These are phyloP conservation scores for Cynaeus angustus DNA, from an alignment of 2,888 invertebrate genomes.

Conservation along the genomic window DNA sequence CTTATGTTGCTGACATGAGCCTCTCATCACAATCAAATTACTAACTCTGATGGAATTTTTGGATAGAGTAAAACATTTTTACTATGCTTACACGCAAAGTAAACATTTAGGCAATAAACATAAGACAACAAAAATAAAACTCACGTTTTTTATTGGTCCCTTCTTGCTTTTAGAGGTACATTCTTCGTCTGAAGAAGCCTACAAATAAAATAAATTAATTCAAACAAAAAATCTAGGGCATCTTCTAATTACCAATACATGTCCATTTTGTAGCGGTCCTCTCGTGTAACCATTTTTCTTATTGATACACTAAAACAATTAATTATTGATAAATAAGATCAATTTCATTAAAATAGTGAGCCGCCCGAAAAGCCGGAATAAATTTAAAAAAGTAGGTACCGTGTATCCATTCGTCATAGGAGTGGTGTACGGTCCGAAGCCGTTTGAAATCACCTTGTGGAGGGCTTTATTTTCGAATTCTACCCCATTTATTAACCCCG, in stretches of 20 bases:
- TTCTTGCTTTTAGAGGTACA: slow-evolving; percentile 30
- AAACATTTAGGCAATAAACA: slow-evolving; percentile 28
- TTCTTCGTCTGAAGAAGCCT: slow-evolving; percentile 51
- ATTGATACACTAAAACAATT: slow-evolving; percentile 24
- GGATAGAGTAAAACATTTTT: slow-evolving; percentile 25
- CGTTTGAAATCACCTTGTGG: slow-evolving; percentile 25
- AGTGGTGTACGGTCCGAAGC: slow-evolving; percentile 27
- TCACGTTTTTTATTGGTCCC: slow-evolving; percentile 45
- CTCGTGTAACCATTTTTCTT: slow-evolving; percentile 22
- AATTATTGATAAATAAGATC: slow-evolving; percentile 24
- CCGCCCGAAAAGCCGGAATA: slow-evolving; percentile 35
- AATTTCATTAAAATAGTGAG: slow-evolving; percentile 24
- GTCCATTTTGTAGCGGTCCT: slow-evolving; percentile 43
- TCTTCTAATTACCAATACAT: slow-evolving; percentile 49
- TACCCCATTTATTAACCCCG: slow-evolving; percentile 52
- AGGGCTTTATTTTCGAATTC: slow-evolving; percentile 33
- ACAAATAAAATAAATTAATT: slow-evolving; percentile 30
- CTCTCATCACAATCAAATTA: background rate
- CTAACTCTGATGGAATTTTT: slow-evolving; percentile 24
- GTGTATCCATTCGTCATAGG: slow-evolving; percentile 26
- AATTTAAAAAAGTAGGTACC: slow-evolving; percentile 22
- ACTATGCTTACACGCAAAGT: slow-evolving; percentile 2
- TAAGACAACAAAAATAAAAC: slow-evolving; percentile 31
- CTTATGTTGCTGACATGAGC: background rate
- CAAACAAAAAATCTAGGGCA: slow-evolving; percentile 27